phyloP scores from a whole-genome alignment of 2,797 vertebrate genomes.

The Microchirus variegatus region DNA sequence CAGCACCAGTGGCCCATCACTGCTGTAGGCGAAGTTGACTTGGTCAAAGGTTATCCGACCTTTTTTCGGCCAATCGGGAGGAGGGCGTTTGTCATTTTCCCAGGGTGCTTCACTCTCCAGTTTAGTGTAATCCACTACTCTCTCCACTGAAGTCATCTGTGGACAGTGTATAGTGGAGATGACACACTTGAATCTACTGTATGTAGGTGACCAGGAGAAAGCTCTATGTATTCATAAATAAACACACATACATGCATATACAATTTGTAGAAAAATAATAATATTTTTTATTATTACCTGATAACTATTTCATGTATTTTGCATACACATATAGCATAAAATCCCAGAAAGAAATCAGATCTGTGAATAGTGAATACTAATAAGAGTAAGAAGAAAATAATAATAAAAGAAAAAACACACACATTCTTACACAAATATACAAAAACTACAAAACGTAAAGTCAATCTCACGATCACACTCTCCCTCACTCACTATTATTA shows the following conservation, averaged over 20 bases:
- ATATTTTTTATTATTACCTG: no score
- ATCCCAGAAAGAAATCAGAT: no score
- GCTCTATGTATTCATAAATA: background rate
- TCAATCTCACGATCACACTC: no score
- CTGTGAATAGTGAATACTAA: no score
- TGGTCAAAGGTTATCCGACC: slow-evolving; percentile 89
- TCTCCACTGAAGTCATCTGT: slow-evolving; percentile 94
- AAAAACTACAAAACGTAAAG: no score
- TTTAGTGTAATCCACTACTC: slow-evolving; percentile 92
- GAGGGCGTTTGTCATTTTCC: slow-evolving; percentile 87
- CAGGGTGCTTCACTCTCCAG: slow-evolving; percentile 93
- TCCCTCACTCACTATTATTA: no score
- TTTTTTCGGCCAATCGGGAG: slow-evolving; percentile 87
- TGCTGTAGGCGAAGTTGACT: slow-evolving; percentile 88
- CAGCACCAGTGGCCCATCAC: slow-evolving; percentile 86
- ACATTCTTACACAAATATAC: no score
- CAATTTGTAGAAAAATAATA: no score
- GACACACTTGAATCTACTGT: background rate
- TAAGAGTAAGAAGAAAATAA: no score
- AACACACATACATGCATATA: background rate
- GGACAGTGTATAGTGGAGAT: background rate
- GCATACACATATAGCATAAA: no score
- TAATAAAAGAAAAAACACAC: no score
- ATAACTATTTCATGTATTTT: no score
- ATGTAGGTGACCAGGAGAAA: background rate